Percentiles rank a stretch among this genome's conserved stretches.
phyloP scores from a whole-genome alignment of 2,113 vertebrate genomes.

The Coreoperca whiteheadi region DNA sequence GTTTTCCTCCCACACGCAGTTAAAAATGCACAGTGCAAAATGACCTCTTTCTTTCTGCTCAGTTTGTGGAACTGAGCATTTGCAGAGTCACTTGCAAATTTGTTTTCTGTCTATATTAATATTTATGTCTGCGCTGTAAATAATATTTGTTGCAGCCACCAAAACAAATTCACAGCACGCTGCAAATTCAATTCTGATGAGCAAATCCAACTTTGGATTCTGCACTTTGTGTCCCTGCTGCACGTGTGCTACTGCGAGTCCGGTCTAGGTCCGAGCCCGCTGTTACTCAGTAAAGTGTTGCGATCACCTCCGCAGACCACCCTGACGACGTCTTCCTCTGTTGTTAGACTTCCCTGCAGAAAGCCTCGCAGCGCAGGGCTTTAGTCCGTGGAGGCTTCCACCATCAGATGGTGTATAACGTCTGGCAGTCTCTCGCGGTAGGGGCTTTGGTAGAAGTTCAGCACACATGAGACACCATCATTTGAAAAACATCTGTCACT shows the following conservation, averaged over 20 bases:
- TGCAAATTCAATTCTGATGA: slow-evolving; percentile 21
- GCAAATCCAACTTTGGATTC: slow-evolving; percentile 21
- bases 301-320: slow-evolving; percentile 59
- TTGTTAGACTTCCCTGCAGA: slow-evolving; percentile 42
- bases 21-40: slow-evolving; percentile 36
- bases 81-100: slow-evolving; percentile 47
- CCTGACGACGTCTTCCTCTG: slow-evolving; percentile 49
- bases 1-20: slow-evolving; percentile 49
- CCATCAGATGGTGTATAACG: slow-evolving; percentile 70
- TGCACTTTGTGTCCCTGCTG: no score
- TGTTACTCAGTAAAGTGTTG: neutral
- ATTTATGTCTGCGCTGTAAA: slow-evolving; percentile 54
- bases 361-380: slow-evolving; percentile 48
- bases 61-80: slow-evolving; percentile 34
- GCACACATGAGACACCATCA: slow-evolving; percentile 81
- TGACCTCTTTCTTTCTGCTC: slow-evolving; percentile 47
- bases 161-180: slow-evolving; percentile 33
- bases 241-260: neutral
- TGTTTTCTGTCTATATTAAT: slow-evolving; percentile 55
- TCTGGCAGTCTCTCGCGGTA: slow-evolving; percentile 71
- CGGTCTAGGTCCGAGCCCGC: slow-evolving; percentile 8
- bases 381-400: slow-evolving; percentile 64
- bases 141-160: slow-evolving; percentile 39
- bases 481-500: slow-evolving; percentile 89
- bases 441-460: slow-evolving; percentile 79